Evolutionary conservation across 1,140 invertebrate species (phyloP), one percentile per base, ranked within the genome.

Genomic region (Stegodyphus dumicola): DNA sequence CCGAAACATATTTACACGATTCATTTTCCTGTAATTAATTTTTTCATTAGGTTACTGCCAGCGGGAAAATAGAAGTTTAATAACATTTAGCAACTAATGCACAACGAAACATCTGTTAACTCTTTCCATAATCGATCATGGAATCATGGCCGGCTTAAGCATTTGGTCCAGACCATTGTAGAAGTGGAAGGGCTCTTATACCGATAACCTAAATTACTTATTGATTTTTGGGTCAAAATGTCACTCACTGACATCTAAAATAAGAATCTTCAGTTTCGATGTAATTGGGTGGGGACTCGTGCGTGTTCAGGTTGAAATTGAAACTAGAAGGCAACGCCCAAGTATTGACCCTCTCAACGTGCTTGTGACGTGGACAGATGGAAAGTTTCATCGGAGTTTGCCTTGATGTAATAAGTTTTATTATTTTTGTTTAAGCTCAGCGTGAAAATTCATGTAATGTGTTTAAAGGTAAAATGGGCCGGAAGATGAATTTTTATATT

Each of bases 181-280:
- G 33, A 33, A 1, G 33, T 33, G 33, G 33, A 33, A 1, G 33
- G 33, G 33, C 33, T 13, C 7, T 17, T 33, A 15, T 11, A 71
- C 18, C 49, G 53, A 71, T 56, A 71, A 10, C 51, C 49, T 18
- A 33, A 48, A 71, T 49, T 56, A 17, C 67, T 56, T 60, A 80
- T 80, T 17, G 79, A 81, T 81, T 81, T 74, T n/a, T 13, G 6
- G 48, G 33, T 11, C 11, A 33, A 67, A 81, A 81, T 71, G 79
- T 74, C 79, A 65, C 49, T 74, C 67, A 80, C 60, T 10, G 67
- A 6, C 9, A 74, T 81, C 79, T 81, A 81, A 81, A 81, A 81
- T 81, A 74, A 81, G 69, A 48, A 67, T 51, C 54, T 48, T 7
- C 18, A 48, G 67, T 80, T 71, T 81, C 70, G 70, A 49, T 48